Conservation (phyloP, 2,113 vertebrate genomes). For the Corydoras maculifer region DNA sequence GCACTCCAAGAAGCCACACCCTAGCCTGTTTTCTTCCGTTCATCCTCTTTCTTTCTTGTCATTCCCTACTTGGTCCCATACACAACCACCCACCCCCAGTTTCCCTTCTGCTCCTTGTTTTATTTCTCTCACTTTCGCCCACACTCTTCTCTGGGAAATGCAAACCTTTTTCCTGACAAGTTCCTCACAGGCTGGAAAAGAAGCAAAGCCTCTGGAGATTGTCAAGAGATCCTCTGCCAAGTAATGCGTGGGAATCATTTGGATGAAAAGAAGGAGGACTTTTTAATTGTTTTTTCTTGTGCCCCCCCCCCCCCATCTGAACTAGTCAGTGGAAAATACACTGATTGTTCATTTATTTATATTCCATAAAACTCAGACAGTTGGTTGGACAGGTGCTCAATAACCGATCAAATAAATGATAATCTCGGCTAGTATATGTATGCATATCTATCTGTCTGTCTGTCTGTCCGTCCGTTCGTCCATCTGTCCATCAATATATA, state of each 20-base stretch:
- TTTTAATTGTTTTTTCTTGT: conserved; percentile 81
- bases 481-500: neutral
- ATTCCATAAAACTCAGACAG: conserved; percentile 50
- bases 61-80: conserved; percentile 1
- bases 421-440: no score
- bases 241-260: conserved; percentile 92
- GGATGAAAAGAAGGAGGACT: conserved; percentile 81
- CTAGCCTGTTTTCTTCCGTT: conserved; percentile 57
- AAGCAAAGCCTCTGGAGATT: conserved; percentile 85
- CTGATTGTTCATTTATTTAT: conserved; percentile 66
- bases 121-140: conserved; percentile 66
- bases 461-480: no score
- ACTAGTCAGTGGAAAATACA: conserved; percentile 75
- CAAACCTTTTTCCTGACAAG: conserved; percentile 92
- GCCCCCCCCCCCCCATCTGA: conserved; percentile 53
- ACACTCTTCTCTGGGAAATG: conserved; percentile 87
- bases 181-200: conserved; percentile 88
- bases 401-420: neutral
- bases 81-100: conserved; percentile 15
- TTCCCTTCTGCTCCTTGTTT: conserved; percentile 57
- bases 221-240: conserved; percentile 86
- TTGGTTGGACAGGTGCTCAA: conserved; percentile 46
- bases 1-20: conserved; percentile 59
- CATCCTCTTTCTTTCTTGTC: conserved; percentile 33
- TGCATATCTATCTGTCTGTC: no score